These are phyloP conservation scores for Suillia variegata DNA, from an alignment of 2,888 invertebrate genomes.

Conservation along the genomic window DNA sequence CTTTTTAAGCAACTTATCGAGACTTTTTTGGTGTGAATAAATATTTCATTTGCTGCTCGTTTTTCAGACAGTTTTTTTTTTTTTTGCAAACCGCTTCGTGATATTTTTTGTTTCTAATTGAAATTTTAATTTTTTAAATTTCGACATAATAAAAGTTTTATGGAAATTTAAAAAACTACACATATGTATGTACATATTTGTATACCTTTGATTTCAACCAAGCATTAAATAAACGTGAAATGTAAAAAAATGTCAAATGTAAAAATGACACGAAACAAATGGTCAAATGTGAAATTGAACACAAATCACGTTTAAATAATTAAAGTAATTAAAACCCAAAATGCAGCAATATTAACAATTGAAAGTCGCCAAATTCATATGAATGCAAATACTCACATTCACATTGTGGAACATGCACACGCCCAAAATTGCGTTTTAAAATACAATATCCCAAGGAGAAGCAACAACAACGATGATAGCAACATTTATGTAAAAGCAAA, in stretches of 20 bases:
- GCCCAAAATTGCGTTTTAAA: constrained; percentile 20
- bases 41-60: too few species aligned
- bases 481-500: too few species aligned
- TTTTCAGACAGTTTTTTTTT: too few species aligned
- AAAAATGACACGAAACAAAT: too few species aligned
- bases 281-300: too few species aligned
- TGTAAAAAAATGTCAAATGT: constrained; percentile 5
- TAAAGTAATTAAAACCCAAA: constrained; percentile 55
- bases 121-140: too few species aligned
- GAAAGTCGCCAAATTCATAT: constrained; percentile 46
- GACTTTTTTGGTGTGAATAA: too few species aligned
- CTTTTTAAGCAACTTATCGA: too few species aligned
- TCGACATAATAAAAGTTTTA: too few species aligned
- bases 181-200: background rate
- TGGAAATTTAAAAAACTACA: background rate
- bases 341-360: constrained; percentile 49
- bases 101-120: background rate
- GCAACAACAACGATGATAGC: constrained; percentile 28
- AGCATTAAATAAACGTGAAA: constrained; percentile 9
- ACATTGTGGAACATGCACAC: constrained; percentile 15
- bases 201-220: constrained; percentile 2
- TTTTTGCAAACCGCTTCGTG: too few species aligned
- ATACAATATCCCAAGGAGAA: constrained; percentile 48
- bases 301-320: constrained; percentile 40
- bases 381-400: constrained; percentile 44